Evolutionary conservation across 2,888 invertebrate genomes (phyloP).

Genomic region (Heterodera filipjevi): DNA sequence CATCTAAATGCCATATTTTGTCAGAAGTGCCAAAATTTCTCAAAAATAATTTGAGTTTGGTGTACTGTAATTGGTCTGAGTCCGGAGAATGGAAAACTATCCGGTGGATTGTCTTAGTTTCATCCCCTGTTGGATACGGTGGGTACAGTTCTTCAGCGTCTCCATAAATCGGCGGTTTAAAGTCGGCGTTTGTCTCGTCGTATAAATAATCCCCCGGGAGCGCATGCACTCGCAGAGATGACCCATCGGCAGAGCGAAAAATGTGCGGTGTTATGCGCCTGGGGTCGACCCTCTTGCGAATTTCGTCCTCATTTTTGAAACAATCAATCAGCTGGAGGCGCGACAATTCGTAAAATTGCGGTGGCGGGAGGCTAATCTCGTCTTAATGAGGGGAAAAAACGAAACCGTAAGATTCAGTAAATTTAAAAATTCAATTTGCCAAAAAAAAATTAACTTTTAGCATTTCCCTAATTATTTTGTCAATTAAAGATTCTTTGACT

Average conservation of each 20-base stretch:
- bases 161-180: slow-evolving; percentile 11
- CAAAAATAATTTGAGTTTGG: slow-evolving; percentile 15
- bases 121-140: slow-evolving; percentile 14
- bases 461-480: too few species aligned
- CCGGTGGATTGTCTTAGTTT: slow-evolving; percentile 25
- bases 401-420: too few species aligned
- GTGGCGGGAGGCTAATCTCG: slow-evolving; percentile 55
- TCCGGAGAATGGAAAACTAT: slow-evolving; percentile 13
- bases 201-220: slow-evolving; percentile 41
- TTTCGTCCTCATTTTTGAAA: neutral
- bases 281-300: slow-evolving; percentile 28
- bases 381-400: slow-evolving; percentile 35
- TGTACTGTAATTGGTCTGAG: neutral
- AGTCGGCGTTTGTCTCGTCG: slow-evolving; percentile 25
- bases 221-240: slow-evolving; percentile 26
- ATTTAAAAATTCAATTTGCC: neutral
- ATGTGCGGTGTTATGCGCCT: slow-evolving; percentile 42
- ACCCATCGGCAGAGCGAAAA: slow-evolving; percentile 30
- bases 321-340: slow-evolving; percentile 43
- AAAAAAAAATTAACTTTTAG: too few species aligned
- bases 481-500: too few species aligned
- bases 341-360: slow-evolving; percentile 59
- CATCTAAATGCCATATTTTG: too few species aligned
- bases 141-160: slow-evolving; percentile 18
- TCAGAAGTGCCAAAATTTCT: too few species aligned